phyloP scores from a whole-genome alignment of 1,140 invertebrate genomes.

The Lucilia sericata region DNA sequence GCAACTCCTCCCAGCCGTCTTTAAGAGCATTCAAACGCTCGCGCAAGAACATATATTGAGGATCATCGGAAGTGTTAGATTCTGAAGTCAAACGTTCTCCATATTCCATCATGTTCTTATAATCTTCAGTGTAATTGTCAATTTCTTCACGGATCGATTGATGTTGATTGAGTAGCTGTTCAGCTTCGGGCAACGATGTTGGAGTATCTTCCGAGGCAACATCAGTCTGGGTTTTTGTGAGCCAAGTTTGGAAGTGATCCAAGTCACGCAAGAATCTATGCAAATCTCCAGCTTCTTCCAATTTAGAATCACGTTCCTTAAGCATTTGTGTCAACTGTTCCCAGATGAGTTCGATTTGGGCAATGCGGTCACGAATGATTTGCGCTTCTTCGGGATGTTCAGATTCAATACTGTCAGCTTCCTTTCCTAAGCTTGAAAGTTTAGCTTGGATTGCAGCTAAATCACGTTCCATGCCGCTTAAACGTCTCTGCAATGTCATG shows the following conservation, averaged over 20 bases:
- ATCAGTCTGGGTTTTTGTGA: slow-evolving; percentile 97
- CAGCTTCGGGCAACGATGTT: slow-evolving; percentile 94
- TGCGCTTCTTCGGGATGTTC: slow-evolving; percentile 97
- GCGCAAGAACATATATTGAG: slow-evolving; percentile 98
- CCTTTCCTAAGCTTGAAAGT: slow-evolving; percentile 90
- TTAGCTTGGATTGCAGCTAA: slow-evolving; percentile 98
- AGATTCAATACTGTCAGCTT: slow-evolving; percentile 90
- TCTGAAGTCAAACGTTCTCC: slow-evolving; percentile 81
- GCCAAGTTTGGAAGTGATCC: slow-evolving; percentile 99
- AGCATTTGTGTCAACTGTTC: slow-evolving; percentile 96
- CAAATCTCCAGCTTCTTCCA: slow-evolving; percentile 98
- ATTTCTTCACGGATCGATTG: slow-evolving; percentile 99
- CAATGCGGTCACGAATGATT: slow-evolving; percentile 90
- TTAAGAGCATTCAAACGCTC: slow-evolving; percentile 96
- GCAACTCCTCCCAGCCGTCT: slow-evolving; percentile 98
- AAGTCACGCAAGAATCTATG: slow-evolving; percentile 98
- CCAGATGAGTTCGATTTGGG: slow-evolving; percentile 92
- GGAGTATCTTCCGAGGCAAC: slow-evolving; percentile 98
- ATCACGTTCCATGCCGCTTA: slow-evolving; percentile 98
- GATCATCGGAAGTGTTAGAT: slow-evolving; percentile 88
- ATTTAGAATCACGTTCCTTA: slow-evolving; percentile 96
- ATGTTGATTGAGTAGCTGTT: slow-evolving; percentile 95
- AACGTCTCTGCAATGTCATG: slow-evolving; percentile 84
- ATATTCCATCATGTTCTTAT: slow-evolving; percentile 99
- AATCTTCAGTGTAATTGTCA: slow-evolving; percentile 98